These are phyloP conservation scores for Nyctereutes procyonoides DNA, from an alignment of 2,113 vertebrate species.

Conservation along the genomic window DNA sequence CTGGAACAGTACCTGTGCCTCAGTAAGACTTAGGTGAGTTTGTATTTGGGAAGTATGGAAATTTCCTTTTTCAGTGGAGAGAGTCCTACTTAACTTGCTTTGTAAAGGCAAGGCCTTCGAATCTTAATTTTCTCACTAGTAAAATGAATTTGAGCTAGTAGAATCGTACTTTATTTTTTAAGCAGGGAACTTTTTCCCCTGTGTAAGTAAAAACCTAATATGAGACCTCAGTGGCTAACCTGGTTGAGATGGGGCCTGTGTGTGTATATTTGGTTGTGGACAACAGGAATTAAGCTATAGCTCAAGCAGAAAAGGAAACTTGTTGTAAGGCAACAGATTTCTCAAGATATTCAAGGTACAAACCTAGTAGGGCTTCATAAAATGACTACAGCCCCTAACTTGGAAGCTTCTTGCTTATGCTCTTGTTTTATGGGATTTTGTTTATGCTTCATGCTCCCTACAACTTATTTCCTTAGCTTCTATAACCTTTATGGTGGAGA, in stretches of 20 bases:
- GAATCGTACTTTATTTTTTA: slow-evolving; percentile 10
- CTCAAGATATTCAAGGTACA: neutral
- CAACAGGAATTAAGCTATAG: slow-evolving; percentile 5
- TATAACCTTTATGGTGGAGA: neutral
- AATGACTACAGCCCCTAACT: neutral
- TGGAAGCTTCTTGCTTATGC: neutral
- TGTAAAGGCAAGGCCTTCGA: neutral
- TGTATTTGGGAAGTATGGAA: neutral
- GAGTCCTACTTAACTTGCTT: neutral
- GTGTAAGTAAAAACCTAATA: neutral
- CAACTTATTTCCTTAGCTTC: neutral
- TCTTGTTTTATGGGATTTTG: neutral
- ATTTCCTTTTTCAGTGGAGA: neutral
- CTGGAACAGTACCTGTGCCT: neutral
- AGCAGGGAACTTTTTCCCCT: neutral
- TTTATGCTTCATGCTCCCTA: neutral
- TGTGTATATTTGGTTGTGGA: slow-evolving; percentile 3
- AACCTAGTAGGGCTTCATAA: neutral
- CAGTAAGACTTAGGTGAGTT: neutral
- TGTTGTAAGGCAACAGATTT: neutral
- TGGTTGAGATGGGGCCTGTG: neutral
- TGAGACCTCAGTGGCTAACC: neutral
- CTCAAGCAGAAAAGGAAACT: neutral
- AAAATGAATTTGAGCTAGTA: slow-evolving; percentile 28
- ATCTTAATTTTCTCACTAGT: slow-evolving; percentile 40